Base-by-base conservation (phyloP, 23 tunicate species). In the Ascidia mentula region DNA sequence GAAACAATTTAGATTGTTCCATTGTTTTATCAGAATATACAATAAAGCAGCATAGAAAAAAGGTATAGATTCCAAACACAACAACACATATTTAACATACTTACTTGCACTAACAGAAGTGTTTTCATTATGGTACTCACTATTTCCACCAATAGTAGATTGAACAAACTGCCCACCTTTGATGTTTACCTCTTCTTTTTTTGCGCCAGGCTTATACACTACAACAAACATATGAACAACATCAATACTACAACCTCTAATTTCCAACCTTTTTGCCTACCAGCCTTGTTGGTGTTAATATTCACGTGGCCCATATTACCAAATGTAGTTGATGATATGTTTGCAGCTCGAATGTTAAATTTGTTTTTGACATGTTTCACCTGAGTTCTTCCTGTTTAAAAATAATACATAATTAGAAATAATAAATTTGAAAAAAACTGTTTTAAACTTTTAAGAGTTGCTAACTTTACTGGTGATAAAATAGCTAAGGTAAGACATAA, bases 81-180 rank as follows among this genome's bases (percentile, higher is more conserved):
- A n/a, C n/a, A n/a, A n/a, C 34, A 75, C 46, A 6, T 12, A 45
- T 17, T 46, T 24, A 26, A 40, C 4, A 33, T 13, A 13, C 59
- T 15, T 24, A 28, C 30, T 34, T 17, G 18, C 37, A n/a, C 78
- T 38, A 2, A 85, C 38, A 6, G 8, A 35, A 3, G 89, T 28
- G 6, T 42, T 36, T 70, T 85, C 40, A 45, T 77, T 85, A 20
- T 69, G 69, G 42, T 69, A 85, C 38, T 39, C 40, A 7, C 77
- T 81, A 0, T 77, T 35, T 26, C 89, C 89, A 30, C 89, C 89
- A 77, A 85, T 17, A 45, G 36, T 77, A 40, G 82, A 60, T 37
- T 77, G 78, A 0, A 40, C 38, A 70, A 85, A 77, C 38, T 78
- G 69, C 0, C 89, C 89, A 69, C 78, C 89, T 2, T 32, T 30